phyloP scores from a whole-genome alignment of 2,888 invertebrate species.

The Neoascia interrupta region DNA sequence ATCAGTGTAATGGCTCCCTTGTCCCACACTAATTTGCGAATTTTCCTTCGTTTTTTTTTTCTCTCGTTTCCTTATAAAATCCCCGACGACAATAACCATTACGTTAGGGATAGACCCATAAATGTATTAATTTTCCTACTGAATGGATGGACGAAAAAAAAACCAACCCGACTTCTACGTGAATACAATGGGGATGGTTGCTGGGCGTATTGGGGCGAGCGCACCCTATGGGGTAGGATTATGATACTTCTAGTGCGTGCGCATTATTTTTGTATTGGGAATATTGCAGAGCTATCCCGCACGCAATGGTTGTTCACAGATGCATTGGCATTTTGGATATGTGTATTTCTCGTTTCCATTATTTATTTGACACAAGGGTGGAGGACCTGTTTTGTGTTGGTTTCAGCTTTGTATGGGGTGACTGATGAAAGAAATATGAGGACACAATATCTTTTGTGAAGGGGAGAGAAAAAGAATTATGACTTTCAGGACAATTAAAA shows the following conservation, averaged over 20 bases:
- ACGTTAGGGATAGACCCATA: conserved; percentile 33
- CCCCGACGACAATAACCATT: conserved; percentile 34
- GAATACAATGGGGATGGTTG: conserved; percentile 29
- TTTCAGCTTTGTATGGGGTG: not conserved
- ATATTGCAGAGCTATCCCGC: conserved; percentile 44
- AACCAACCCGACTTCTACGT: not conserved
- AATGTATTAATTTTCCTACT: conserved; percentile 33
- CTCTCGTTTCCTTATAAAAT: conserved; percentile 12
- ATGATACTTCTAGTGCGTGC: conserved; percentile 61
- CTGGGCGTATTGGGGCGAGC: not conserved
- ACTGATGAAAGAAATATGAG: too few species aligned
- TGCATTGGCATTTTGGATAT: conserved; percentile 34
- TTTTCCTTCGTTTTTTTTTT: not conserved
- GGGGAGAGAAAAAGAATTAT: conserved; percentile 10
- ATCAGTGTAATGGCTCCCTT: not conserved
- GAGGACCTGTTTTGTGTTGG: conserved; percentile 18
- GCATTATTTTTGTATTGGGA: conserved; percentile 57
- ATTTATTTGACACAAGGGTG: conserved; percentile 20
- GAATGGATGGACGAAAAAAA: conserved; percentile 8
- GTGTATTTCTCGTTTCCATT: conserved; percentile 6
- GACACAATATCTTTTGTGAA: not conserved
- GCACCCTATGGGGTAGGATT: conserved; percentile 4
- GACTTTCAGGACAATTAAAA: conserved; percentile 30
- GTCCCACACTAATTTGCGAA: conserved; percentile 16
- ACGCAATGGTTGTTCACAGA: too few species aligned